Evolutionary conservation across 2,797 vertebrate genomes (phyloP), one percentile per base, ranked within the genome.

Genomic region (Enteromius thamalakanensis): DNA sequence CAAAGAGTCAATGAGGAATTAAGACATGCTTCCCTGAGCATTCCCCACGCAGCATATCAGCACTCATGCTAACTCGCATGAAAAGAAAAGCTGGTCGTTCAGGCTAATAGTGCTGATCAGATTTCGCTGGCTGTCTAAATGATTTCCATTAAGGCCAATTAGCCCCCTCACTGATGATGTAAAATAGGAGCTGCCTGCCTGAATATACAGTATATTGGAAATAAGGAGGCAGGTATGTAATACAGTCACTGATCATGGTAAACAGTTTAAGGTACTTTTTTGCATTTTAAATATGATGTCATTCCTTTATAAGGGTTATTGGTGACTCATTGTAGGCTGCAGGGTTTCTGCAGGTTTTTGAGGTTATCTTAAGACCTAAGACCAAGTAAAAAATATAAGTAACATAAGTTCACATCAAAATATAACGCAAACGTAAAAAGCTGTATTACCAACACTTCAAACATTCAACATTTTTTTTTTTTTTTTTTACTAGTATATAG

Each of bases 1-100:
- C 94, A 93, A 94, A 92, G 90, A 93, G 94, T 95, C 94, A 95
- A 94, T 88, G 91, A 93, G 94, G 94, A 94, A 94, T 94, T 94
- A 94, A 94, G 93, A 93, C 93, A 93, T 90, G 92, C 91, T 91
- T 93, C 92, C 93, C 90, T 94, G 94, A 94, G 93, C 94, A 93
- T 94, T 94, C 94, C 92, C 91, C 91, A 92, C 91, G 91, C 92
- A 93, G 93, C 60, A 49, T 49, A 67, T 51, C 76, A 90, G 84
- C 86, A 90, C 91, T 91, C 91, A 92, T 67, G 58, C 70, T 90
- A 90, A 90, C 89, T 40, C 88, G 87, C 88, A 93, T 89, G 89
- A 91, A 92, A 93, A 90, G 89, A 74, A 79, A 87, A 87, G 90
- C 81, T 88, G 88, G 90, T 88, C 84, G 83, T 89, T 92, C 87